phyloP scores from a whole-genome alignment of 2,888 invertebrate genomes.

The Rhamphomyia laevipes region DNA sequence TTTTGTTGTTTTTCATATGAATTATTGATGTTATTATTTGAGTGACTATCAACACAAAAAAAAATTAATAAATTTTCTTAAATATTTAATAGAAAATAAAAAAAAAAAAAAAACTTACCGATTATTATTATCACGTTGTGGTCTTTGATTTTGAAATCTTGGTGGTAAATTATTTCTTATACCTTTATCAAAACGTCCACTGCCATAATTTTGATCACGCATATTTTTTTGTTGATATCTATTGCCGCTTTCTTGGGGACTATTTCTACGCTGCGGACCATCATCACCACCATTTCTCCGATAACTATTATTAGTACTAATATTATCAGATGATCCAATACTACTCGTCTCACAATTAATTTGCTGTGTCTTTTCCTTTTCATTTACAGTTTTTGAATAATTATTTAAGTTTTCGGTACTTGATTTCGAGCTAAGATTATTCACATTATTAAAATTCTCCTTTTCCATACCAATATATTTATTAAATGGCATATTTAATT shows the following conservation, averaged over 20 bases:
- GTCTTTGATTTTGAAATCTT: constrained; percentile 25
- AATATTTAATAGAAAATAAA: background rate
- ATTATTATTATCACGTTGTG: constrained; percentile 19
- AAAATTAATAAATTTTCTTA: background rate
- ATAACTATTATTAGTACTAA: constrained; percentile 9
- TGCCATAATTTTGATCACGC: constrained; percentile 3
- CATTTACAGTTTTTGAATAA: background rate
- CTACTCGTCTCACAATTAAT: background rate
- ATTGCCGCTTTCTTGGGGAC: background rate
- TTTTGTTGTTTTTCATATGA: constrained; percentile 3
- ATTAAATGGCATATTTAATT: constrained; percentile 35
- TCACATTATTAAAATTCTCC: constrained; percentile 17
- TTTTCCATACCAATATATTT: constrained; percentile 33
- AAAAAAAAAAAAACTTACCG: constrained; percentile 14
- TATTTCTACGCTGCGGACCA: constrained; percentile 7
- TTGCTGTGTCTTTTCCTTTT: background rate
- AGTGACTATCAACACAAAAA: background rate
- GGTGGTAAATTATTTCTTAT: constrained; percentile 23
- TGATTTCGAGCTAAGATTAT: background rate
- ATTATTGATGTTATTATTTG: background rate
- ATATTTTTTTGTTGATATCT: background rate
- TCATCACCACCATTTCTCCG: constrained; percentile 1
- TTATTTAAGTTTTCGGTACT: too few relatives aligned
- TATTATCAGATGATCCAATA: constrained; percentile 12
- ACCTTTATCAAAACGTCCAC: constrained; percentile 7